A percentile compares a stretch with the other conserved stretches of the same genome.
Conservation (phyloP, 2,113 vertebrate species). For the Rhegmatorhina hoffmannsi region DNA sequence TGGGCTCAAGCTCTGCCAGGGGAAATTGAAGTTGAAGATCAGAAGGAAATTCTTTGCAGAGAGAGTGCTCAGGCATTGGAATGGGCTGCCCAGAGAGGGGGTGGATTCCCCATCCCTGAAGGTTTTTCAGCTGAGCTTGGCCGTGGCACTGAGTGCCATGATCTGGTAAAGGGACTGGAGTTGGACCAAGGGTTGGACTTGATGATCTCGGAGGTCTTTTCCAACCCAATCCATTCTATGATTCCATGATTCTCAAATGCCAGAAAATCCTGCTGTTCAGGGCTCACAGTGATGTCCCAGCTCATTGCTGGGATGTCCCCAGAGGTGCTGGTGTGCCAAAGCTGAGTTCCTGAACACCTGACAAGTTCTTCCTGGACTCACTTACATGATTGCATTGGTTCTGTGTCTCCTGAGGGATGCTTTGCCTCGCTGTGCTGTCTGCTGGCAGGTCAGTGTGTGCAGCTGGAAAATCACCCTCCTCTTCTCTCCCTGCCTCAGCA, state of each 20-base stretch:
- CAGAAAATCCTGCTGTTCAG: not conserved
- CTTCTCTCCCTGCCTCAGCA: not conserved
- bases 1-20: too few relatives aligned
- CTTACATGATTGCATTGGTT: not conserved
- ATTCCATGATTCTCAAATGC: not conserved
- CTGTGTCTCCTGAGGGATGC: not conserved
- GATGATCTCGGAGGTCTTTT: too few relatives aligned
- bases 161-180: too few relatives aligned
- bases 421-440: not conserved
- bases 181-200: too few relatives aligned
- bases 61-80: too few relatives aligned
- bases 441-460: not conserved
- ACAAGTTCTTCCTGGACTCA: not conserved
- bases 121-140: too few relatives aligned
- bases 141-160: too few relatives aligned
- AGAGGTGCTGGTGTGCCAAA: not conserved
- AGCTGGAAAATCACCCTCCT: not conserved
- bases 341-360: not conserved
- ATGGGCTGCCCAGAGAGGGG: too few relatives aligned
- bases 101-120: too few relatives aligned
- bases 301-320: not conserved
- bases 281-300: not conserved
- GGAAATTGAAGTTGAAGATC: too few relatives aligned
- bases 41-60: too few relatives aligned
- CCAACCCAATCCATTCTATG: too few relatives aligned